Conservation (phyloP, 1,140 invertebrate genomes). For the Caenorhabditis remanei region DNA sequence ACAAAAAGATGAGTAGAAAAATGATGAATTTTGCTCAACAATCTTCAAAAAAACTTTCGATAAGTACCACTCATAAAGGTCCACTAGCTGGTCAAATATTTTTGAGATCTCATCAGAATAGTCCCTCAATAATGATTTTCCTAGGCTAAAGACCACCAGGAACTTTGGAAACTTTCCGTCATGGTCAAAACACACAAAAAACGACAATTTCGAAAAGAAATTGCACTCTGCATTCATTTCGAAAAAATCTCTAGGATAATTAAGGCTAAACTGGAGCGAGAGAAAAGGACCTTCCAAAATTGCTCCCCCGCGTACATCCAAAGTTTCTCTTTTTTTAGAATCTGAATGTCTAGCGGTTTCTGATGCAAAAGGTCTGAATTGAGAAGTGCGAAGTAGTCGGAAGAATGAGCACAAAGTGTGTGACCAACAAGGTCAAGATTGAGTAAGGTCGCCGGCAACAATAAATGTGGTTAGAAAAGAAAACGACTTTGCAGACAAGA, state of each 20-base stretch:
- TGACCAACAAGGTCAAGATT: conserved; percentile 50
- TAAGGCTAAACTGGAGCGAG: conserved; percentile 8
- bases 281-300: neutral
- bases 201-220: neutral
- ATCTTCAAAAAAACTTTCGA: conserved; percentile 29
- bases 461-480: conserved; percentile 22
- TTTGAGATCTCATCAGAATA: conserved; percentile 17
- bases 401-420: conserved; percentile 37
- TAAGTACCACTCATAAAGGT: conserved; percentile 47
- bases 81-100: conserved; percentile 30
- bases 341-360: conserved; percentile 23
- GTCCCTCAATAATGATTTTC: neutral
- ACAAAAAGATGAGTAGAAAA: conserved; percentile 19
- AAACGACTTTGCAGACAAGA: neutral
- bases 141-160: neutral
- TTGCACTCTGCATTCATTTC: conserved; percentile 5
- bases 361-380: conserved; percentile 38
- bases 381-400: conserved; percentile 2
- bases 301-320: neutral
- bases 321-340: conserved; percentile 15
- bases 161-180: neutral
- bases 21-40: conserved; percentile 53
- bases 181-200: conserved; percentile 30
- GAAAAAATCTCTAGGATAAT: conserved; percentile 14
- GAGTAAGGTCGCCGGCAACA: neutral